Evolutionary conservation across 2,113 vertebrate genomes (phyloP).

Genomic region (Dissostichus mawsoni): DNA sequence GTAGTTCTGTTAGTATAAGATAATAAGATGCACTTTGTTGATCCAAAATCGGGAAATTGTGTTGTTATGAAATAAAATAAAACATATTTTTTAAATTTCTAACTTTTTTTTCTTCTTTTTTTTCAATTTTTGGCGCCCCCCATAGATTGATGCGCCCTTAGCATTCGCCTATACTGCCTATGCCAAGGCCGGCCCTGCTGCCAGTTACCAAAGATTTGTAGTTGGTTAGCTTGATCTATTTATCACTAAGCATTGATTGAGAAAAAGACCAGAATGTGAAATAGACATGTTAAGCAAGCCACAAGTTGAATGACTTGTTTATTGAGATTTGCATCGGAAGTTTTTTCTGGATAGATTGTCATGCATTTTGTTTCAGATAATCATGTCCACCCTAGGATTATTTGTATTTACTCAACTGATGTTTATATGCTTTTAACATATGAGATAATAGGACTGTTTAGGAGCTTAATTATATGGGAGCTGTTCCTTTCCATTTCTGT

Average conservation of each 20-base stretch:
- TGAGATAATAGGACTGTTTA: background rate
- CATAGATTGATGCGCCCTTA: too few relatives aligned
- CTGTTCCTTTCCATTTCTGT: too few relatives aligned
- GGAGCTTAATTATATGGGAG: background rate
- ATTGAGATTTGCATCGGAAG: background rate
- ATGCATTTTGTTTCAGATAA: background rate
- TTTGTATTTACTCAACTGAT: background rate
- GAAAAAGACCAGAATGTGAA: background rate
- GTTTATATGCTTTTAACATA: background rate
- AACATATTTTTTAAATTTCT: too few relatives aligned
- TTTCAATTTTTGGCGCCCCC: too few relatives aligned
- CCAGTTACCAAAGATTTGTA: slow-evolving; percentile 15
- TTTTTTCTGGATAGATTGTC: background rate
- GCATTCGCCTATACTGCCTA: too few relatives aligned
- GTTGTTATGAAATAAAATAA: too few relatives aligned
- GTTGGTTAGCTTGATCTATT: background rate
- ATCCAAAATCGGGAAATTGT: too few relatives aligned
- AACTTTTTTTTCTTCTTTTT: too few relatives aligned
- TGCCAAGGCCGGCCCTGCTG: background rate
- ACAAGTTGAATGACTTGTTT: background rate
- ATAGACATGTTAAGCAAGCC: background rate
- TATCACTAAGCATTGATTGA: background rate
- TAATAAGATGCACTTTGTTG: too few relatives aligned
- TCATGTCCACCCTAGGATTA: background rate
- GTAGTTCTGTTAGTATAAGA: too few relatives aligned